Base-by-base conservation (phyloP, 2,888 invertebrate species). In the Melanostoma mellinum region DNA sequence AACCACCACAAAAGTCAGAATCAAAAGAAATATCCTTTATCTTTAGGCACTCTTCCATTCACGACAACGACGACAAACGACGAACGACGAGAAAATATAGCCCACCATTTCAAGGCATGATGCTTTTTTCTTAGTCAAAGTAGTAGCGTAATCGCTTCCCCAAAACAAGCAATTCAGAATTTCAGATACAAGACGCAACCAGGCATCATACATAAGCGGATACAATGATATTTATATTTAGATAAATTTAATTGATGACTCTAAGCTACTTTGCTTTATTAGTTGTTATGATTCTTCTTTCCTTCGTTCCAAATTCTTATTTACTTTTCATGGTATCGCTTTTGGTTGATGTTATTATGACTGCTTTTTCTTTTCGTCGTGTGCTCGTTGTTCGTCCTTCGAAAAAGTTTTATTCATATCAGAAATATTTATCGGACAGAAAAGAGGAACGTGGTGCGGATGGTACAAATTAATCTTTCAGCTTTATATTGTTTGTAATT, bases 171-270 rank as follows among this genome's bases (percentile, higher is more conserved):
- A 72, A 53, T 72, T 72, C 58, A 30, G 53, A 33, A 55, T 36
- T 61, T 38, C 42, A 32, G 63, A 63, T 36, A 78, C 20, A 65
- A 65, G 42, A 56, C 56, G 33, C 65, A 72, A 65, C 42, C 72
- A 63, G 35, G 53, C 55, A 61, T 69, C 72, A 50, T 8, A 56
- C 53, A 55, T 74, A 79, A 68, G 46, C 44, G 55, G 61, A 74
- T 75, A 56, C 68, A 52, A 75, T 71, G 63, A 80, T 75, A 71
- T 80, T 80, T 80, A 75, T 80, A 80, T 80, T 80, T 75, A 80
- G 80, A 80, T 80, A 80, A 80, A 80, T 80, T 80, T 80, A 80
- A 80, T 80, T 80, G 80, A 80, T 80, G 80, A 80, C 80, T 75
- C 52, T 80, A 80, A 80, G 80, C 80, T 80, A 71, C 80, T 80